Conservation (phyloP, 2,797 vertebrate genomes). For the Pelodytes ibericus region DNA sequence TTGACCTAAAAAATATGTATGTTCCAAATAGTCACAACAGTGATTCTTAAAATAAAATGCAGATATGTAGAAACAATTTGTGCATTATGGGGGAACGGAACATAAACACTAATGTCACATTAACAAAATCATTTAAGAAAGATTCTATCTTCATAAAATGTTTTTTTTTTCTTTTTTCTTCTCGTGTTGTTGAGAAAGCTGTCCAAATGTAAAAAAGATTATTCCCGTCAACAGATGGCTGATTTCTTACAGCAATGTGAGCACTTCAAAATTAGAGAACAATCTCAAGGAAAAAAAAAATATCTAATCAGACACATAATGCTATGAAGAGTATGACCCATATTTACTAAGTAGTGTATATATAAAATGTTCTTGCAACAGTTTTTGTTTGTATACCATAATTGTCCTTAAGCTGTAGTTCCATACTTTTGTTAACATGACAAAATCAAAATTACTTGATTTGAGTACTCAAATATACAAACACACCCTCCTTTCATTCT, state of each 20-base stretch:
- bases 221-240: constrained; percentile 52
- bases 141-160: constrained; percentile 49
- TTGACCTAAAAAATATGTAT: too few species aligned
- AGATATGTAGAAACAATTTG: too few species aligned
- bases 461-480: too few species aligned
- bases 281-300: constrained; percentile 32
- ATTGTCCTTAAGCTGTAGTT: too few species aligned
- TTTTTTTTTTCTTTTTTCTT: constrained; percentile 49
- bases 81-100: too few species aligned
- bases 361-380: too few species aligned
- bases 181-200: constrained; percentile 50
- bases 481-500: too few species aligned
- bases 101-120: constrained; percentile 47
- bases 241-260: constrained; percentile 49
- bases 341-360: constrained; percentile 26
- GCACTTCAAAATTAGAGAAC: constrained; percentile 47
- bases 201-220: constrained; percentile 47
- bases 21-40: too few species aligned
- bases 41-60: too few species aligned
- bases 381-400: too few species aligned
- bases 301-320: constrained; percentile 20
- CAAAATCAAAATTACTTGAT: too few species aligned
- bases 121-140: constrained; percentile 44
- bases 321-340: constrained; percentile 16
- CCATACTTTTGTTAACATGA: too few species aligned